Evolutionary conservation across 2,797 vertebrate genomes (phyloP).

Genomic region (Typhlichthys subterraneus): DNA sequence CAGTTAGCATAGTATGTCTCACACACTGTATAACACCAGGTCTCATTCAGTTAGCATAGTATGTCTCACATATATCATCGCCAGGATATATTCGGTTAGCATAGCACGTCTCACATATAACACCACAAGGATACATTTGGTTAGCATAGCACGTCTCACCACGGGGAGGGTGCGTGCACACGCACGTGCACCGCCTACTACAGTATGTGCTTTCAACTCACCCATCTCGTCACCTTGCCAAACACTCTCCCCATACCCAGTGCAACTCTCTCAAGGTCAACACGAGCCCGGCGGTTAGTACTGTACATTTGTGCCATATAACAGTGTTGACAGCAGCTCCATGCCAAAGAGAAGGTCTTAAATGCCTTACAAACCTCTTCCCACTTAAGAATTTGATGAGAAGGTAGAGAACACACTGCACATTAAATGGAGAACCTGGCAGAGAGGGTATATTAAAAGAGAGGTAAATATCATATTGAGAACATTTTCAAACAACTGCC

Average conservation of each 20-base stretch:
- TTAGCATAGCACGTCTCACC: no score
- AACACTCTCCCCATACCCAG: conserved; percentile 4
- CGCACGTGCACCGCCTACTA: neutral
- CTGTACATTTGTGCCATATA: conserved; percentile 7
- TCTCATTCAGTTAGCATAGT: no score
- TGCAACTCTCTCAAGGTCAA: neutral
- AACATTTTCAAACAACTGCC: conserved; percentile 6
- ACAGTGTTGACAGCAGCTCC: neutral
- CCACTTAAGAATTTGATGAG: conserved; percentile 18
- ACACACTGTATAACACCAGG: no score
- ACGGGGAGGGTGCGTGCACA: no score
- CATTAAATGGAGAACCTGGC: conserved; percentile 29
- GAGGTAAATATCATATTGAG: conserved; percentile 18
- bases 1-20: no score
- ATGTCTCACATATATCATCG: no score
- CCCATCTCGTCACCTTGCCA: neutral
- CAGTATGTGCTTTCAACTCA: neutral
- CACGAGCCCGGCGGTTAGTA: neutral
- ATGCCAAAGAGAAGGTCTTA: conserved; percentile 9
- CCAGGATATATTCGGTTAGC: no score
- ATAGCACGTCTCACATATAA: no score
- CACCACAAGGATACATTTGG: no score
- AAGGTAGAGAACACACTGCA: conserved; percentile 13
- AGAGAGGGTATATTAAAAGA: conserved; percentile 37
- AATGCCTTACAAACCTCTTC: neutral